These are phyloP conservation scores for Fulica atra DNA, from an alignment of 2,113 vertebrate genomes.

Conservation along the genomic window DNA sequence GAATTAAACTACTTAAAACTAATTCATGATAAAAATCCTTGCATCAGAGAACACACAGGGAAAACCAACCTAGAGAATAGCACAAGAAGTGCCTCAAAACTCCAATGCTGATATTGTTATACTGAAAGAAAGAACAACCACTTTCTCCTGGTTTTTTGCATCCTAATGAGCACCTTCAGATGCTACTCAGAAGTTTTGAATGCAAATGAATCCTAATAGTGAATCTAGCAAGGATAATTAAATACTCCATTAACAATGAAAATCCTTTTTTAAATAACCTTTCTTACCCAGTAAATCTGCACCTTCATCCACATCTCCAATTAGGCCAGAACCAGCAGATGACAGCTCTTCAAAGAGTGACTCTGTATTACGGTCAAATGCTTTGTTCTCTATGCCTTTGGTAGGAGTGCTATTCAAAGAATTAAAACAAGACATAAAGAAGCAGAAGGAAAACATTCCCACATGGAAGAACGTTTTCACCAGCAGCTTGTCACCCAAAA, in stretches of 20 bases:
- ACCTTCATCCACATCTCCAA: conserved; percentile 95
- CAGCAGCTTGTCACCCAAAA: neutral
- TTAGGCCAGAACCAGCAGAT: conserved; percentile 93
- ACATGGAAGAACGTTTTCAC: neutral
- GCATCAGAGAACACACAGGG: neutral
- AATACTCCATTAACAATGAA: neutral
- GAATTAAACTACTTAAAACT: neutral
- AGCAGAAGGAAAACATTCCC: neutral
- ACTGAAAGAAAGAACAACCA: neutral
- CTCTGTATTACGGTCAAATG: conserved; percentile 95
- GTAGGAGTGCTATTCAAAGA: conserved; percentile 86
- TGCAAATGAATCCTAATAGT: conserved; percentile 5
- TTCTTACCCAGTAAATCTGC: conserved; percentile 94
- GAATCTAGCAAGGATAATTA: neutral
- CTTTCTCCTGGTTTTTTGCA: neutral
- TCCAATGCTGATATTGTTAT: neutral
- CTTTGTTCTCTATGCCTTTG: conserved; percentile 93
- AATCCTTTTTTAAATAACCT: conserved; percentile 2
- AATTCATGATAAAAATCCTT: neutral
- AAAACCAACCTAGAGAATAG: neutral
- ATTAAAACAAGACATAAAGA: neutral
- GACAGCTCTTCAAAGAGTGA: conserved; percentile 98
- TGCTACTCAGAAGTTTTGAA: neutral
- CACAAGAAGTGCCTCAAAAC: neutral
- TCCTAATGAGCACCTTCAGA: neutral